phyloP scores from a whole-genome alignment of 2,888 invertebrate genomes.

The Operophtera brumata region DNA sequence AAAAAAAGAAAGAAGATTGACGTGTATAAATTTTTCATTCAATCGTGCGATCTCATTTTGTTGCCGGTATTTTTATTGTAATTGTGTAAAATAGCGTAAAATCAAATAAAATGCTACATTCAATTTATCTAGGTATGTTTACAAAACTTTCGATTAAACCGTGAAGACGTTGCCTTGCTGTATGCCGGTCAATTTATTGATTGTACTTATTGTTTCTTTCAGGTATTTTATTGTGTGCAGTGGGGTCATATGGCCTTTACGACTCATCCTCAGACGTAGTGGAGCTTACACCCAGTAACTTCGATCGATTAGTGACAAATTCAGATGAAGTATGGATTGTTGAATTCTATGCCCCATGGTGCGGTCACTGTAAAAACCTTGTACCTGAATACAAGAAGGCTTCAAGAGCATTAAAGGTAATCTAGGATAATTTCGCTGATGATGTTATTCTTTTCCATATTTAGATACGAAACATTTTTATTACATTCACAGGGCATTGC shows the following conservation, averaged over 20 bases:
- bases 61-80: constrained; percentile 38
- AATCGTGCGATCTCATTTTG: constrained; percentile 39
- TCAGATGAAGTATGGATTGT: constrained; percentile 96
- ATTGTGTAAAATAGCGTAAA: constrained; percentile 42
- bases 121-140: constrained; percentile 65
- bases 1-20: constrained; percentile 51
- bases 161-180: constrained; percentile 30
- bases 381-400: constrained; percentile 97
- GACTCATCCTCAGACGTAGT: constrained; percentile 88
- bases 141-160: constrained; percentile 50
- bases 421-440: neutral
- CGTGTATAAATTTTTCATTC: constrained; percentile 55
- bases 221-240: constrained; percentile 65
- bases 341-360: constrained; percentile 99
- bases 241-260: constrained; percentile 79
- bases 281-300: constrained; percentile 92
- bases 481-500: constrained; percentile 86
- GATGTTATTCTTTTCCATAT: too few species aligned
- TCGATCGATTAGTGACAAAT: constrained; percentile 89
- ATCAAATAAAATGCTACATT: constrained; percentile 58
- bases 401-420: constrained; percentile 93
- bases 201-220: constrained; percentile 36
- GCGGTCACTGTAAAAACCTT: constrained; percentile 93
- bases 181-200: constrained; percentile 40
- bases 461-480: neutral